Conservation (phyloP, 2,888 invertebrate species). For the Tetragonula carbonaria region DNA sequence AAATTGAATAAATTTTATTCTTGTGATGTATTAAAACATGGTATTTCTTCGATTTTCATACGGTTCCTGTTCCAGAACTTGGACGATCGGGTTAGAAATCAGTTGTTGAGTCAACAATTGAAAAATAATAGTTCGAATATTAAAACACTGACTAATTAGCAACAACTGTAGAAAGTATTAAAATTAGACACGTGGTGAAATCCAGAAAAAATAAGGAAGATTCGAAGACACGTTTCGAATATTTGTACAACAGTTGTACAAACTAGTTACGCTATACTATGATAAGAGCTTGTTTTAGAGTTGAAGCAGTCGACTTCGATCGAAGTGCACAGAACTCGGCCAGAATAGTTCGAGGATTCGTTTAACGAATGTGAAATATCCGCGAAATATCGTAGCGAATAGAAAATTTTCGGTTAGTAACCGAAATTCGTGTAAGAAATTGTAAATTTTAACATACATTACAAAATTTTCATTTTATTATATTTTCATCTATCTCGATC, state of each 20-base stretch:
- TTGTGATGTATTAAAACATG: no score
- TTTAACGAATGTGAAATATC: slow-evolving; percentile 31
- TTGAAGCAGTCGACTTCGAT: slow-evolving; percentile 26
- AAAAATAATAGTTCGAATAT: not conserved
- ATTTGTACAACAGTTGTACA: not conserved
- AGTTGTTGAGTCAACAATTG: not conserved
- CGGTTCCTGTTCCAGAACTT: no score
- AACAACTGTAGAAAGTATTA: not conserved
- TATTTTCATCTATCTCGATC: no score
- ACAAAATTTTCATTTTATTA: not conserved
- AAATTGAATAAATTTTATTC: no score
- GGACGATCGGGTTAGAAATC: no score
- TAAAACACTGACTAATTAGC: not conserved
- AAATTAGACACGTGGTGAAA: not conserved
- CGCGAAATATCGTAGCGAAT: slow-evolving; percentile 30
- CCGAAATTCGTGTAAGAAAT: not conserved
- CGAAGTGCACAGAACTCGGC: slow-evolving; percentile 9
- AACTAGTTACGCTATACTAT: not conserved
- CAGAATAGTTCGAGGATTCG: slow-evolving; percentile 30
- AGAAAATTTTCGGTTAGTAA: slow-evolving; percentile 32
- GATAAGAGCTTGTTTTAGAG: slow-evolving; percentile 8
- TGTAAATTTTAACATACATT: not conserved
- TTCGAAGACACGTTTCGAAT: not conserved
- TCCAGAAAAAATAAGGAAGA: not conserved
- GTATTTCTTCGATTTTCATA: no score